A percentile compares a stretch with the other conserved stretches of the same genome.
Conservation (phyloP, 2,797 vertebrate species). For the Thalassophryne amazonica region DNA sequence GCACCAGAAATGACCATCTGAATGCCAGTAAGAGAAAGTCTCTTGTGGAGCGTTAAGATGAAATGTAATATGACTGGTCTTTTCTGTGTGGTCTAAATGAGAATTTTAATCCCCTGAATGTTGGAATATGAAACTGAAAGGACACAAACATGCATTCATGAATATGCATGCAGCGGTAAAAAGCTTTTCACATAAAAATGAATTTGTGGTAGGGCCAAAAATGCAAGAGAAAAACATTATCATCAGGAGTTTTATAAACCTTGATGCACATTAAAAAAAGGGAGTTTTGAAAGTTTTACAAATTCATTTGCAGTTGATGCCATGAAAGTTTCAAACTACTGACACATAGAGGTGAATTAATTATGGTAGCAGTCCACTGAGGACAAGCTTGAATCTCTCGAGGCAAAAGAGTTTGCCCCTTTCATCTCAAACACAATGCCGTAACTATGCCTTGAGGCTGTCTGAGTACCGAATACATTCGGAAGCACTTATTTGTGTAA, state of each 20-base stretch:
- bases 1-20: conserved; percentile 33
- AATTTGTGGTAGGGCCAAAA: conserved; percentile 16
- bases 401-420: conserved; percentile 58
- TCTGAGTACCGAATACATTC: conserved; percentile 32
- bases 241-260: conserved; percentile 24
- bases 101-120: conserved; percentile 23
- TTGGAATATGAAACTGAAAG: conserved; percentile 35
- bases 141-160: conserved; percentile 49
- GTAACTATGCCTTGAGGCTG: conserved; percentile 57
- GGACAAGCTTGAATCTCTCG: conserved; percentile 60
- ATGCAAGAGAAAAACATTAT: conserved; percentile 24
- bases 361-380: conserved; percentile 49
- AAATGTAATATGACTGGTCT: conserved; percentile 33
- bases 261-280: conserved; percentile 40
- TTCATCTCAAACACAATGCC: conserved; percentile 69
- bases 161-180: conserved; percentile 52
- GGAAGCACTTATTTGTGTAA: conserved; percentile 63
- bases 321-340: conserved; percentile 40
- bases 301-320: conserved; percentile 32
- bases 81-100: conserved; percentile 32
- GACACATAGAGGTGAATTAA: conserved; percentile 53
- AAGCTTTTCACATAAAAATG: conserved; percentile 34
- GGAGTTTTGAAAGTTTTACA: conserved; percentile 55
- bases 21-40: conserved; percentile 28
- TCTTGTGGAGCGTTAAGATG: conserved; percentile 19